A percentile compares a stretch with the other conserved stretches of the same genome.
These are phyloP conservation scores for Gobio occitaniae DNA, from an alignment of 2,797 vertebrate species.

Conservation along the genomic window DNA sequence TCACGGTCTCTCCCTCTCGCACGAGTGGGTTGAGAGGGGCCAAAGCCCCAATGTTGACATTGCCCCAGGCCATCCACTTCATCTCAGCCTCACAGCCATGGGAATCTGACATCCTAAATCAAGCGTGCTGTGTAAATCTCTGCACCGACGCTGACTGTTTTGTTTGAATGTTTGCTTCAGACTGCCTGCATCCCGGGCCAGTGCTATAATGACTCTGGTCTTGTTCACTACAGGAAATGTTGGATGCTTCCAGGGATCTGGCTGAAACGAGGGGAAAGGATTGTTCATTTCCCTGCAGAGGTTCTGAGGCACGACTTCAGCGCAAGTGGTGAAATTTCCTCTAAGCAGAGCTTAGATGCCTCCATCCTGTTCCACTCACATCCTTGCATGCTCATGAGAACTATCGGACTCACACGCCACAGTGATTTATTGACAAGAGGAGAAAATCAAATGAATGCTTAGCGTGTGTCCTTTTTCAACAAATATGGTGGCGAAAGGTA, in stretches of 20 bases:
- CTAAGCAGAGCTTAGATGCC: constrained; percentile 3
- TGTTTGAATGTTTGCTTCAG: constrained; percentile 59
- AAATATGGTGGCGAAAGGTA: background rate
- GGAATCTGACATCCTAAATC: constrained; percentile 44
- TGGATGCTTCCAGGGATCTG: constrained; percentile 48
- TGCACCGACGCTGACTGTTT: constrained; percentile 41
- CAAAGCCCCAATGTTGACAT: constrained; percentile 47
- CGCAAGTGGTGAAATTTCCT: constrained; percentile 20
- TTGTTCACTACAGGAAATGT: constrained; percentile 58
- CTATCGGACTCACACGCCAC: background rate
- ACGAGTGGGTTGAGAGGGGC: constrained; percentile 57
- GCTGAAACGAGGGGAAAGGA: constrained; percentile 37
- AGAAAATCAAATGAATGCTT: constrained; percentile 56
- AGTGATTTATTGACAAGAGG: constrained; percentile 73
- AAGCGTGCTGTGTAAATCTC: constrained; percentile 37
- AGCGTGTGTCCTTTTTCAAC: constrained; percentile 73
- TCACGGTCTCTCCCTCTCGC: constrained; percentile 61
- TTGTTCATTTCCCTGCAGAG: constrained; percentile 37
- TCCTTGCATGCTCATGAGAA: constrained; percentile 8
- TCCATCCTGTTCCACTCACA: constrained; percentile 15
- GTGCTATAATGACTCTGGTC: constrained; percentile 41
- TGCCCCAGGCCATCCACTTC: constrained; percentile 46
- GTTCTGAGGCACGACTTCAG: constrained; percentile 22
- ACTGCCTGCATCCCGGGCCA: constrained; percentile 50
- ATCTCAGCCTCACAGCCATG: constrained; percentile 40